Evolutionary conservation across 1,140 invertebrate genomes (phyloP).

Genomic region (Dendrolimus punctatus): DNA sequence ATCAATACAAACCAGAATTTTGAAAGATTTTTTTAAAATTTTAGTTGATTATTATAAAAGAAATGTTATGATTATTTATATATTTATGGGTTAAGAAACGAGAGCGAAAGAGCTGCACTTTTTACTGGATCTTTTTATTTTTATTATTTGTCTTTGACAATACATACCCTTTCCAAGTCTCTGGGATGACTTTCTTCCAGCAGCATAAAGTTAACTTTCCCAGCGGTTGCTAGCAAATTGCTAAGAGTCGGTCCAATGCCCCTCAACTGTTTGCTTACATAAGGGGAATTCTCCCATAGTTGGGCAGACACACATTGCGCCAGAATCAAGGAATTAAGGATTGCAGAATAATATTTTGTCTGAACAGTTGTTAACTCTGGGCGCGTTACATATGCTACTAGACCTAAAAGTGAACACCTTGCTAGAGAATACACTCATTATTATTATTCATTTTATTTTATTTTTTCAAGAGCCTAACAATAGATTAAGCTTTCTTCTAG

Average conservation of each 20-base stretch:
- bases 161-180: constrained; percentile 80
- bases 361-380: constrained; percentile 42
- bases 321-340: constrained; percentile 76
- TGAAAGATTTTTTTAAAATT: no score
- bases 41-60: no score
- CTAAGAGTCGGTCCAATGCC: constrained; percentile 80
- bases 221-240: constrained; percentile 76
- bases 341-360: constrained; percentile 52
- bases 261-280: constrained; percentile 80
- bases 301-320: constrained; percentile 78
- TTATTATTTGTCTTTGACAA: background rate
- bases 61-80: no score
- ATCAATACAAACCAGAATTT: no score
- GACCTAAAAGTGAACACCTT: constrained; percentile 36
- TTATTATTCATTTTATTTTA: background rate
- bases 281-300: constrained; percentile 84
- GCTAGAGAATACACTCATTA: background rate
- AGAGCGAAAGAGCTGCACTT: no score
- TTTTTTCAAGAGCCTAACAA: no score
- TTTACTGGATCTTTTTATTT: no score
- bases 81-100: no score
- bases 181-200: constrained; percentile 79
- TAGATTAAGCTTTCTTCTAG: no score
- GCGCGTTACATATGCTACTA: constrained; percentile 64
- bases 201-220: constrained; percentile 78